Evolutionary conservation across 2,797 vertebrate genomes (phyloP).

Genomic region (Acipenser transmontanus): DNA sequence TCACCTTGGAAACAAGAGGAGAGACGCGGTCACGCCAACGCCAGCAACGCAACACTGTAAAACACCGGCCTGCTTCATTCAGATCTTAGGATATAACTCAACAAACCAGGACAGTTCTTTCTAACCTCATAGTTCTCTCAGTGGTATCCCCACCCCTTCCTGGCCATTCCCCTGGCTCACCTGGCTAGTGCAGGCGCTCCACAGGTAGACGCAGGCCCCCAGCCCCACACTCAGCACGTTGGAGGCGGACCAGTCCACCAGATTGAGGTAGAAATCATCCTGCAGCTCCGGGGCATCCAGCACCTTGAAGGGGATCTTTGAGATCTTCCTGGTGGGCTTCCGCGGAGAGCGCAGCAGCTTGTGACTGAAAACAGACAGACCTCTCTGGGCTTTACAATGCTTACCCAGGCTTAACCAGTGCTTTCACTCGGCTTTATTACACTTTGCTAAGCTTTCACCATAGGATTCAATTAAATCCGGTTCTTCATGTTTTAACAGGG

Average conservation of each 20-base stretch:
- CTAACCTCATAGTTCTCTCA: neutral
- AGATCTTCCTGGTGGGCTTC: conserved; percentile 74
- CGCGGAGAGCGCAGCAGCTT: conserved; percentile 72
- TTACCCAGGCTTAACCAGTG: neutral
- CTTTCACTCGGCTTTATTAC: neutral
- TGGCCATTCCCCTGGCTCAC: conserved; percentile 32
- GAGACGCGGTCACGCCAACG: neutral
- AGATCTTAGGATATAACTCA: neutral
- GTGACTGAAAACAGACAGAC: conserved; percentile 45
- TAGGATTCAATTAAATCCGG: neutral
- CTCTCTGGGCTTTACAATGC: neutral
- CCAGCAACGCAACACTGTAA: conserved; percentile 1
- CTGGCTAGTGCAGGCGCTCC: conserved; percentile 77
- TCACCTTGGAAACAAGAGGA: conserved; percentile 50
- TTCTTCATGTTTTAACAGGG: neutral
- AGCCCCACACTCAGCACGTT: conserved; percentile 74
- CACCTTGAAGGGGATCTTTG: conserved; percentile 78
- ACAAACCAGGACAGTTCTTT: neutral
- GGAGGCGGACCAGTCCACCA: conserved; percentile 74
- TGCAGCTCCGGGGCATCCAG: conserved; percentile 75
- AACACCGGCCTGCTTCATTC: neutral
- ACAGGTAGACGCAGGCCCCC: conserved; percentile 74
- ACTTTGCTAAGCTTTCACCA: no score
- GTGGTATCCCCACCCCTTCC: neutral
- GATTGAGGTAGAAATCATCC: conserved; percentile 78